Base-by-base conservation (phyloP, 2,888 invertebrate genomes). In the Portevinia maculata region DNA sequence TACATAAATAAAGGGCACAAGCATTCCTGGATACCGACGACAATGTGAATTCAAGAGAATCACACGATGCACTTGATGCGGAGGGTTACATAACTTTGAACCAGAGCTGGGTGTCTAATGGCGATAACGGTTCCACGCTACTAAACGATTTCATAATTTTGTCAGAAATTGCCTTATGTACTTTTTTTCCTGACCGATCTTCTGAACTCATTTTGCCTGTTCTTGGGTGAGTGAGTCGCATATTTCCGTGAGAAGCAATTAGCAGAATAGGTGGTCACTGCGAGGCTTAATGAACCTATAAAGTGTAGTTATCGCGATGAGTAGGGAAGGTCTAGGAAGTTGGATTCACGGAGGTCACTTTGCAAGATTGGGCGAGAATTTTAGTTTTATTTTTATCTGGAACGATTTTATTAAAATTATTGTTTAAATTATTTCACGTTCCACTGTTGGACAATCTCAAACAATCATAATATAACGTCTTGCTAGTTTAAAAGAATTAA, bases 101-200 rank as follows among this genome's bases (percentile, higher is more conserved):
- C 57, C 30, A 13, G 34, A 34, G 32, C 53, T 44, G 46, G 48
- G 48, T 69, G 67, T 69, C 53, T 53, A 44, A 30, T 15, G 65
- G 1, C 53, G 34, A 46, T 69, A 69, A 69, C 69, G 69, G 69
- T 69, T 57, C 30, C 30, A 30, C 48, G 69, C 24, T 37, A 59
- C 57, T 69, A 37, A 57, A 50, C 57, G 69, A 69, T 69, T 69
- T 69, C 69, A 57, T 69, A 69, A 69, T 69, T 69, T 48, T 48
- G 34, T 41, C 39, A 44, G 34, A 37, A 69, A 69, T 57, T 69
- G 28, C 39, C 69, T 32, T 34, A 53, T 21, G 30, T 19, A 2
- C 5, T 24, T 24, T 24, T 24, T 5, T 41, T 44, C 17, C 13
- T 11, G n/a, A 32, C 11, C 48, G 55, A 69, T 57, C 69, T 57